These are phyloP conservation scores for Caenorhabditis sp. DNA, from an alignment of 2,888 invertebrate genomes.

Conservation along the genomic window DNA sequence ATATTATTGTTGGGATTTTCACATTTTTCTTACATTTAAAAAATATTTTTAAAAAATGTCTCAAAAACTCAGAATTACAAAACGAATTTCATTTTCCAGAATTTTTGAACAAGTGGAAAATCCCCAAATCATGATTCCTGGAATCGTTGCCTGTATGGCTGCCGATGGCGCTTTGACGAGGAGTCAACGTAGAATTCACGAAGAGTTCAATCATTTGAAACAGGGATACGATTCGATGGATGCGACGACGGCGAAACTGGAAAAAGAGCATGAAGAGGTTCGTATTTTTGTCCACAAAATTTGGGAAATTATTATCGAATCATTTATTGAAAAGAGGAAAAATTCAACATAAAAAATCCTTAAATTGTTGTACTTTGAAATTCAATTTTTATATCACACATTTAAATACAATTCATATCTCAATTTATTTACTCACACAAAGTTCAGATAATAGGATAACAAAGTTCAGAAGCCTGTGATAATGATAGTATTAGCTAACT, in stretches of 20 bases:
- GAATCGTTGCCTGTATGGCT: neutral
- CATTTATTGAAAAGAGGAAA: neutral
- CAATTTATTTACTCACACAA: too few species aligned
- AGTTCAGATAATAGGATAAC: too few species aligned
- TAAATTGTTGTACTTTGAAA: too few species aligned
- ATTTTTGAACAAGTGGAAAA: conserved; percentile 23
- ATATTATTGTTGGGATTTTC: too few species aligned
- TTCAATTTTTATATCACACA: too few species aligned
- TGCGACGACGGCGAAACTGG: conserved; percentile 62
- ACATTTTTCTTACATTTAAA: too few species aligned
- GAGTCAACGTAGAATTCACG: conserved; percentile 49
- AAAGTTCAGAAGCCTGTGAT: too few species aligned
- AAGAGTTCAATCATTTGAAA: conserved; percentile 62
- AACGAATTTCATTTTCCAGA: too few species aligned
- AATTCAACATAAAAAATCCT: neutral
- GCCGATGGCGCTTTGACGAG: conserved; percentile 29
- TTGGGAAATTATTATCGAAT: neutral
- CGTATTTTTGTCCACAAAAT: neutral
- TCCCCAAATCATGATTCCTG: conserved; percentile 13
- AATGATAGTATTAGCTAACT: too few species aligned
- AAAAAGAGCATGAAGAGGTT: conserved; percentile 66
- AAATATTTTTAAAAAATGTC: too few species aligned
- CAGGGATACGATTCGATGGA: conserved; percentile 54
- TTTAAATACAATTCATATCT: too few species aligned
- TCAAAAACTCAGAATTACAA: too few species aligned